phyloP scores from a whole-genome alignment of 2,888 invertebrate species.

The Oligia latruncula region DNA sequence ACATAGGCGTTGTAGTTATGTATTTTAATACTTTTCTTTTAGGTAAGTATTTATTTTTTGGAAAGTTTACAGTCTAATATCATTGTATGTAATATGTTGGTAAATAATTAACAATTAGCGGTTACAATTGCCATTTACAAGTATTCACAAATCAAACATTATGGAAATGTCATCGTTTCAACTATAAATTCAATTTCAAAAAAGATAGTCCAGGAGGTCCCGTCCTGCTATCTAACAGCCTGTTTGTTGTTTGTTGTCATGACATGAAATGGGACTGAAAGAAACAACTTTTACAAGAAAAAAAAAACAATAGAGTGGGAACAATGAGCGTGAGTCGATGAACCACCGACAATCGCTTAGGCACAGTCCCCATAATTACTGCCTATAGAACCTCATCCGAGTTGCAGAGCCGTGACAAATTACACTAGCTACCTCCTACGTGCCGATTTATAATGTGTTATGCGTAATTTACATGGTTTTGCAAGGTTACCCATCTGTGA shows the following conservation, averaged over 20 bases:
- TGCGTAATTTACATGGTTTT: slow-evolving; percentile 4
- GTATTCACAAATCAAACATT: background rate
- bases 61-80: background rate
- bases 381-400: background rate
- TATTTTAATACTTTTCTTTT: background rate
- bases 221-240: background rate
- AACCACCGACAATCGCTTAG: background rate
- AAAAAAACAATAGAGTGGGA: background rate
- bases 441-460: background rate
- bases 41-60: background rate
- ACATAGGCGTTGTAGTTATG: background rate
- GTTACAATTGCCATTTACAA: background rate
- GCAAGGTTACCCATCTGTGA: background rate
- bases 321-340: background rate
- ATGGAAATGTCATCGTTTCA: background rate
- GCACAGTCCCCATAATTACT: background rate
- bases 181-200: background rate
- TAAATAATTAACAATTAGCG: background rate
- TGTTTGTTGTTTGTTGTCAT: background rate
- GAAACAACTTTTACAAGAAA: background rate
- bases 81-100: background rate
- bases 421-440: background rate
- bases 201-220: too few relatives aligned
- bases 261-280: too few relatives aligned
- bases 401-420: slow-evolving; percentile 26